Evolutionary conservation across 2,113 vertebrate genomes (phyloP).

Genomic region (Ceyx melanurus): DNA sequence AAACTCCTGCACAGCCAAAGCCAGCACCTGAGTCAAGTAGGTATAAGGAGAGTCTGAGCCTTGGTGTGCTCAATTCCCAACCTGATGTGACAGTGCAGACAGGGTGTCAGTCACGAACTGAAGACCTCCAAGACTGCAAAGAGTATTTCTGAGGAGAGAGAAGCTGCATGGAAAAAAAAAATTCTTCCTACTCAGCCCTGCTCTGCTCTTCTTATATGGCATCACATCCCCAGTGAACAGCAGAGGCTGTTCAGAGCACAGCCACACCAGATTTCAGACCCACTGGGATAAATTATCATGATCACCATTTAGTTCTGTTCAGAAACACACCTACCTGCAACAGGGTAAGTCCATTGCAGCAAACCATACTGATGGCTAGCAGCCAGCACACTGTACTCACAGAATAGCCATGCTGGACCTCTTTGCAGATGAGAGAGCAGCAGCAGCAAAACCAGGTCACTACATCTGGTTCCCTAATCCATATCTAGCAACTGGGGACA

Average conservation of each 20-base stretch:
- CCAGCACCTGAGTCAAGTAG: background rate
- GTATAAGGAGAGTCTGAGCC: background rate
- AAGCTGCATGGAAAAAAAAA: background rate
- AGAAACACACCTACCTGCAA: background rate
- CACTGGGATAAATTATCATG: background rate
- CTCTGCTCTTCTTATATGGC: background rate
- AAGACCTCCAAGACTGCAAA: background rate
- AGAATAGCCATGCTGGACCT: background rate
- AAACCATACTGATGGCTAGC: background rate
- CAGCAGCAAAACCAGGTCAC: background rate
- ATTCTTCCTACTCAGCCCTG: background rate
- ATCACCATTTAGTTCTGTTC: background rate
- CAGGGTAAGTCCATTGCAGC: background rate
- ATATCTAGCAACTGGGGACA: background rate
- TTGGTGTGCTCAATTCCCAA: background rate
- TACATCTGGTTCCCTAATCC: background rate
- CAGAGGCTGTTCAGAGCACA: background rate
- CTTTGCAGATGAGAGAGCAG: background rate
- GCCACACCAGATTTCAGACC: background rate
- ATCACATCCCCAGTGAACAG: accelerated
- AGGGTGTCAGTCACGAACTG: background rate
- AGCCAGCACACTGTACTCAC: background rate
- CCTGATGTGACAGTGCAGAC: background rate
- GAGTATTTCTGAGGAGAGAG: background rate
- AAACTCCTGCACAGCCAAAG: background rate